phyloP scores from a whole-genome alignment of 1,140 invertebrate genomes.

The Musca vetustissima region DNA sequence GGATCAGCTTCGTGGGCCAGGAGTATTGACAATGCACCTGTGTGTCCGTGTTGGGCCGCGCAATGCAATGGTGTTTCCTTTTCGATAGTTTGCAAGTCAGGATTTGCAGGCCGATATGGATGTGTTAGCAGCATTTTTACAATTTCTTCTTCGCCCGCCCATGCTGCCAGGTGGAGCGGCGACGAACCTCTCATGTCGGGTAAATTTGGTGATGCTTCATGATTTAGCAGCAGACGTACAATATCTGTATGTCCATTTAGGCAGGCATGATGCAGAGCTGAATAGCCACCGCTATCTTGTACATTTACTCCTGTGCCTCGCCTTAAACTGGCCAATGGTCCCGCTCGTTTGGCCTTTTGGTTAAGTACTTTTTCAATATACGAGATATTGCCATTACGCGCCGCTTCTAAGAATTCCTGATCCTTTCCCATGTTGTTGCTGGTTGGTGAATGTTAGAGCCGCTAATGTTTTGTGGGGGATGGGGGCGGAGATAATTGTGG shows the following conservation, averaged over 20 bases:
- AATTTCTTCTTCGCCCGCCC: slow-evolving; percentile 84
- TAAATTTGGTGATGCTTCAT: slow-evolving; percentile 88
- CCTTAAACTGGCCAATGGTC: slow-evolving; percentile 86
- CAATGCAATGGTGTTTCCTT: slow-evolving; percentile 93
- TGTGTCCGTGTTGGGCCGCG: slow-evolving; percentile 93
- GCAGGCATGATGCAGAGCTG: slow-evolving; percentile 90
- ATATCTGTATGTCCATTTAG: slow-evolving; percentile 94
- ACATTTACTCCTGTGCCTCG: slow-evolving; percentile 88
- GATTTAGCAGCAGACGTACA: slow-evolving; percentile 78
- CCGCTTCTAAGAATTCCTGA: slow-evolving; percentile 93
- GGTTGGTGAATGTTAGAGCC: background rate
- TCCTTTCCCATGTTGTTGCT: slow-evolving; percentile 81
- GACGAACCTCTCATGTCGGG: slow-evolving; percentile 82
- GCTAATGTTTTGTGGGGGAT: no score
- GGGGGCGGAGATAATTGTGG: background rate
- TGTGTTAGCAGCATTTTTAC: slow-evolving; percentile 75
- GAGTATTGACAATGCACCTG: slow-evolving; percentile 82
- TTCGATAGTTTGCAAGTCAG: slow-evolving; percentile 88
- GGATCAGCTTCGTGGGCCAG: slow-evolving; percentile 87
- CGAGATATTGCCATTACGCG: slow-evolving; percentile 84
- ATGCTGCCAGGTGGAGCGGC: slow-evolving; percentile 85
- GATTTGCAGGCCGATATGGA: slow-evolving; percentile 74
- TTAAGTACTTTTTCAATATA: slow-evolving; percentile 89
- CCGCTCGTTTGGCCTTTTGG: slow-evolving; percentile 86
- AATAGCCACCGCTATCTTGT: slow-evolving; percentile 92